Evolutionary conservation across 2,888 invertebrate genomes (phyloP), one percentile per base, ranked within the genome.

Genomic region (Diabrotica balteata): DNA sequence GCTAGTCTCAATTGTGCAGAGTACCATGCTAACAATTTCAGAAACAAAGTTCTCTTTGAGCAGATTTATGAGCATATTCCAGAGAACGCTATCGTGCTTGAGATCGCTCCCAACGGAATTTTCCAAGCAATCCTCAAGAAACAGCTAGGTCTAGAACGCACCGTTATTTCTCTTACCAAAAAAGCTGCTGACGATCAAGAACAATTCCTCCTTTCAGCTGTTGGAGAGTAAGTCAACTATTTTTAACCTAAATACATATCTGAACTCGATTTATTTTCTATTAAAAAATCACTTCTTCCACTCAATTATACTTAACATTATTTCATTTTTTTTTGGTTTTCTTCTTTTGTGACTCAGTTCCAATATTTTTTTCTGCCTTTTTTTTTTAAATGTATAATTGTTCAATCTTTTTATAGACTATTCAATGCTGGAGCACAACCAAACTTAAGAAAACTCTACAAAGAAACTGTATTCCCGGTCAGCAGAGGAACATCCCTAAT

Each of bases 1-100:
- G 90, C 90, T 0, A 85, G 87, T 71, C 59, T 69, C 32, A 70
- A 90, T 1, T 95, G 95, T 0, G 93, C 96, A 3, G 94, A 94
- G 75, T 97, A 97, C 81, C 94, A 95, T 79, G 92, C 92, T 2
- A 94, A 95, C 80, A 96, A 95, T 80, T 85, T 95, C 32, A 82
- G 93, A 80, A 93, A 87, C 86, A 79, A 84, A 72, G 82, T 86
- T 0, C 84, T 90, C 42, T 93, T 93, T 81, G 91, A 93, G 78
- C 94, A 94, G 81, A 91, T 92, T 0, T 85, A 93, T 10, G 86
- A 86, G n/a, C 86, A 91, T 75, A 90, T 96, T 73, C 94, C 93
- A 6, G 85, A 87, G 44, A 89, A 93, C 78, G 94, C 95, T 0
- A 87, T 95, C 66, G 88, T 90, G 7, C 89, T 96, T 67, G 95